Evolutionary conservation across 2,113 vertebrate genomes (phyloP), one percentile per base, ranked within the genome.

Genomic region (Tenebrosternarchus preto): DNA sequence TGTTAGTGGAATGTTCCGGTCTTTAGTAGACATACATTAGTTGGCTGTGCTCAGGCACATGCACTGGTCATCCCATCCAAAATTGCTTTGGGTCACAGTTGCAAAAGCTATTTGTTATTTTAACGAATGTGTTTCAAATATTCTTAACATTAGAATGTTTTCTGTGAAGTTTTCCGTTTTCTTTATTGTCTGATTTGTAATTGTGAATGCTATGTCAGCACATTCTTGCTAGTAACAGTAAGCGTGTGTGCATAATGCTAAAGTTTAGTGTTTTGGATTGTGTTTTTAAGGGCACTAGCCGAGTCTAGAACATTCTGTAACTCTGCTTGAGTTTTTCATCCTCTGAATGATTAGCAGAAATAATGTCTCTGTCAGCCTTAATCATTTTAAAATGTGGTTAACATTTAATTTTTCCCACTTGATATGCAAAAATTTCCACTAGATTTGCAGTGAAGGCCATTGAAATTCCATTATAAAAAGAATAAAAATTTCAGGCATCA

Each of bases 401-500:
- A 99, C 97, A 97, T 98, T 98, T 98, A 98, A 98, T 98, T 98
- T 98, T 98, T 96, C 96, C 95, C 93, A 98, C 96, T 98, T 99
- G 96, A 97, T 99, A 98, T 98, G 98, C 96, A 95, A 96, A 96
- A 97, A 97, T 99, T 98, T 99, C 97, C 97, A 98, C 94, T 98
- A 98, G 96, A 98, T 98, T 99, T 99, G 96, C 96, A 96, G 94
- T 94, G 93, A 92, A 97, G 96, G 96, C 96, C 96, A 98, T 98
- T 98, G 98, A 96, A 98, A 97, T 98, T 96, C 96, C 96, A 99
- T 99, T 98, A 98, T 94, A 96, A 98, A 96, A 97, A 98, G 96
- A 98, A 98, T 98, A 98, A 98, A 98, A 98, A 98, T 98, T 97
- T 98, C 96, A 99, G 97, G 96, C 98, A 95, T 97, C 98, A 98